Evolutionary conservation across 2,888 invertebrate species (phyloP).

Genomic region (Aromia moschata): DNA sequence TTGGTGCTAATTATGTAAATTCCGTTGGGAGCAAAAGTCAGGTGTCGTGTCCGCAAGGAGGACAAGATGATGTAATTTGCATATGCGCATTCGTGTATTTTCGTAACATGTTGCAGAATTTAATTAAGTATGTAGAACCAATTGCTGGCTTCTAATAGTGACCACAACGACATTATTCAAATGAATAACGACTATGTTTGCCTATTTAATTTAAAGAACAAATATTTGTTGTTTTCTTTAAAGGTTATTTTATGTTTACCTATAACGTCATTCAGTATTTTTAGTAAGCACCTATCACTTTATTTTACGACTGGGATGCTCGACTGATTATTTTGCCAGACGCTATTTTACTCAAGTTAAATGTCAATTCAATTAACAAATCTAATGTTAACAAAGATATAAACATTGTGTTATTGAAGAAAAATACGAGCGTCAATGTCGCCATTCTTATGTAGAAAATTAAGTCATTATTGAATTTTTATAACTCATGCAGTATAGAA

Average conservation of each 20-base stretch:
- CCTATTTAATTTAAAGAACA: constrained; percentile 11
- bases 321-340: constrained; percentile 4
- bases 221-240: constrained; percentile 26
- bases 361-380: constrained; percentile 10
- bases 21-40: neutral
- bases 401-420: constrained; percentile 4
- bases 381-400: constrained; percentile 1
- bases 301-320: constrained; percentile 7
- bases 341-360: neutral
- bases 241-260: constrained; percentile 17
- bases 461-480: too few species aligned
- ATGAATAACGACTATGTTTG: constrained; percentile 16
- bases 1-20: constrained; percentile 10
- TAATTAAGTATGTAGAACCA: neutral
- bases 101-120: constrained; percentile 2
- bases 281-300: constrained; percentile 3
- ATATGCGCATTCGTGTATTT: constrained; percentile 8
- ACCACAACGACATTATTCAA: constrained; percentile 6
- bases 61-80: constrained; percentile 11
- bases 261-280: constrained; percentile 22
- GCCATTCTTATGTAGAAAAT: too few species aligned
- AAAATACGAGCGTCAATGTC: too few species aligned
- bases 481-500: too few species aligned
- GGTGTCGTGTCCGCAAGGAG: neutral
- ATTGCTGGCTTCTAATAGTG: constrained; percentile 13